Base-by-base conservation (phyloP, 2,888 invertebrate genomes). In the Blastobasis adustella region DNA sequence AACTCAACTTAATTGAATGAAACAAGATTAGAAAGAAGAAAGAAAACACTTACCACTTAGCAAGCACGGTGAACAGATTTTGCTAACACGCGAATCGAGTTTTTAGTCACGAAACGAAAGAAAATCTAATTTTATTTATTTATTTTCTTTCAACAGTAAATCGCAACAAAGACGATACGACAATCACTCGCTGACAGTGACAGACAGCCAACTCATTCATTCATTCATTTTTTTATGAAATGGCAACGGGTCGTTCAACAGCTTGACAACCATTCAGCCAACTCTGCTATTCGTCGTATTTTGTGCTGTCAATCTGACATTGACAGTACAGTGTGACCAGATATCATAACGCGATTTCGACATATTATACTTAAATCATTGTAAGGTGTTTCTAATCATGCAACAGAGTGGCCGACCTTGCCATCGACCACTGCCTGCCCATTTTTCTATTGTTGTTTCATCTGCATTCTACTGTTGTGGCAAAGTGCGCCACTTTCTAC, bases 121-220 rank as follows among this genome's bases (percentile, higher is more conserved):
- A 58, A 54, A 70, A 65, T 65, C 10, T 67, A 63, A 55, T 68
- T 62, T 61, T 66, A 72, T 69, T 75, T 71, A 73, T 69, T 75
- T 73, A 73, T 72, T 73, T 74, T 65, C 56, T 50, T 55, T 55
- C 48, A 58, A 65, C 58, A 62, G 68, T 62, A 63, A 68, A 57
- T 53, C 55, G 54, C 56, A 66, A 67, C 68, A 73, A 73, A 67
- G 61, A 42, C 62, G 54, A 58, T 55, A 53, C 60, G 63, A 60
- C 63, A 66, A 62, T 69, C 66, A 68, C 64, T 69, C 65, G 63
- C 54, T 63, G 66, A 65, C 66, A 58, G 23, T 23, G 23, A 54
- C 50, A 45, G 56, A 39, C 40, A 51, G 54, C 54, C n/a, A n/a
- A n/a, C n/a, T n/a, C n/a, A n/a, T n/a, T n/a, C n/a, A n/a, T n/a